Evolutionary conservation across 2,888 invertebrate genomes (phyloP).

Genomic region (Onchidella celtica): DNA sequence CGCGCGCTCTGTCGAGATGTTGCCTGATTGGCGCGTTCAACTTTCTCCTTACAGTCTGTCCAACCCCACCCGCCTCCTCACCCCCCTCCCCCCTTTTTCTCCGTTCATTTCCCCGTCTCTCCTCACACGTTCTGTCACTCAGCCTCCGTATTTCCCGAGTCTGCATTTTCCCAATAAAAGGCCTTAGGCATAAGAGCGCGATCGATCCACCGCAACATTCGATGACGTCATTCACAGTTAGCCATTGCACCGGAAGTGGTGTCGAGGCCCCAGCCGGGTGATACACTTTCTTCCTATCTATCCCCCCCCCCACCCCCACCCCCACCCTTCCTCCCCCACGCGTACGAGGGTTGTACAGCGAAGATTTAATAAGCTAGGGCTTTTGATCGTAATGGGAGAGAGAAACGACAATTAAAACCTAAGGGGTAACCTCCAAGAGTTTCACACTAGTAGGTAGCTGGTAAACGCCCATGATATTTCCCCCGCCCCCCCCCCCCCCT

Average conservation of each 20-base stretch:
- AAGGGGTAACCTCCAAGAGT: no score
- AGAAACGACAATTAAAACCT: background rate
- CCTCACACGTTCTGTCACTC: no score
- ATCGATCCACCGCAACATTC: background rate
- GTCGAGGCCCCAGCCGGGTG: background rate
- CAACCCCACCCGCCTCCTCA: no score
- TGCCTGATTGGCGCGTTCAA: no score
- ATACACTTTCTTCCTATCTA: background rate
- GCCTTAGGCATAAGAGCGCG: background rate
- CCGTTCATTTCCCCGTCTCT: no score
- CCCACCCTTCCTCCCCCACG: no score
- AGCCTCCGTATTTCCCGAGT: background rate
- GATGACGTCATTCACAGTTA: background rate
- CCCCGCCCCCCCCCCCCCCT: no score
- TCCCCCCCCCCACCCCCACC: background rate
- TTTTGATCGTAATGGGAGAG: background rate
- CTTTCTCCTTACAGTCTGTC: no score
- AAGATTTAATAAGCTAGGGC: background rate
- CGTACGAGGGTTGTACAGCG: background rate
- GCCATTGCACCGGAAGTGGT: background rate
- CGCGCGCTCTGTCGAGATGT: no score
- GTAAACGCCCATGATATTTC: no score
- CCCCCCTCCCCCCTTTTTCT: no score
- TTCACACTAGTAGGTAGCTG: no score
- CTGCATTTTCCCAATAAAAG: background rate